A percentile compares a stretch with the other conserved stretches of the same genome.
Conservation (phyloP, 2,888 invertebrate species). For the Lacanobia wlatinum region DNA sequence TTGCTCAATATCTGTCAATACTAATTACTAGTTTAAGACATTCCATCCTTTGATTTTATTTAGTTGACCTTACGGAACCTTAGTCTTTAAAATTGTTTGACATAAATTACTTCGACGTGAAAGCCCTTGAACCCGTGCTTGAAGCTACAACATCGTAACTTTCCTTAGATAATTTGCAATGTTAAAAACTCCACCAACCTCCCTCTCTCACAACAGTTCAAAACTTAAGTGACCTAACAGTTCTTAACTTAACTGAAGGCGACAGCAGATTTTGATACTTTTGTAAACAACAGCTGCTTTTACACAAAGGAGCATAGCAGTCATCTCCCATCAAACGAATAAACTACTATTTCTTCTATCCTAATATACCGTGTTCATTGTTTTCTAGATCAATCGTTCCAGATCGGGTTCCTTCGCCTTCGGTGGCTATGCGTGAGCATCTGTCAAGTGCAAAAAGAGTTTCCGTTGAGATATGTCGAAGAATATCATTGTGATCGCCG, state of each 20-base stretch:
- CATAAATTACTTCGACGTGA: background rate
- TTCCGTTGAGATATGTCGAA: slow-evolving; percentile 33
- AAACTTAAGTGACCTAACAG: too few relatives aligned
- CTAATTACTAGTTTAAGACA: background rate
- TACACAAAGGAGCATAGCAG: background rate
- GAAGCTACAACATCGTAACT: background rate
- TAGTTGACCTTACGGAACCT: background rate
- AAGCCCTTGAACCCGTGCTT: background rate
- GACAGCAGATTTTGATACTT: background rate
- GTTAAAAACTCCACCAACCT: too few relatives aligned
- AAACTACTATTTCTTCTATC: slow-evolving; percentile 1
- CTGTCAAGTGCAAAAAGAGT: slow-evolving; percentile 52
- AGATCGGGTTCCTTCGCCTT: slow-evolving; percentile 41
- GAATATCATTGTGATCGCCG: slow-evolving; percentile 45
- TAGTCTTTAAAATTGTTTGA: background rate
- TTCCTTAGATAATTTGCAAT: background rate
- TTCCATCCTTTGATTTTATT: background rate
- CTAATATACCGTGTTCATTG: slow-evolving; percentile 1
- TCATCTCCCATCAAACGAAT: background rate
- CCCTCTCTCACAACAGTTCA: too few relatives aligned
- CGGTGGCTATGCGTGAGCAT: slow-evolving; percentile 46
- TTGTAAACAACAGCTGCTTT: background rate
- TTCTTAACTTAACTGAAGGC: too few relatives aligned
- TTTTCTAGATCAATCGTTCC: slow-evolving; percentile 14
- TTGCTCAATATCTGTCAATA: background rate